A percentile compares a stretch with the other conserved stretches of the same genome.
These are phyloP conservation scores for Cerceris ruficornis DNA, from an alignment of 2,888 invertebrate genomes.

Conservation along the genomic window DNA sequence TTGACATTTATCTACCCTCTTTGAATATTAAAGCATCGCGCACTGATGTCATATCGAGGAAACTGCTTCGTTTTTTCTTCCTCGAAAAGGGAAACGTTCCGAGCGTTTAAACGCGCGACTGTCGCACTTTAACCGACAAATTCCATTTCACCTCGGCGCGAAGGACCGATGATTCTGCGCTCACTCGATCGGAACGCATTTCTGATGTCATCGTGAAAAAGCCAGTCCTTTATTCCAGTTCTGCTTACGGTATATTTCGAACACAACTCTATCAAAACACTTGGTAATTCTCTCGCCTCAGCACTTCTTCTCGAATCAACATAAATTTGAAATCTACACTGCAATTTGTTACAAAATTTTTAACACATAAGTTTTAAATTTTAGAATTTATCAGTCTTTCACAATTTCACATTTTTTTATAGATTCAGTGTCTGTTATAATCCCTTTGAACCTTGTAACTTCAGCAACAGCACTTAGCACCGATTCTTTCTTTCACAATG, in stretches of 20 bases:
- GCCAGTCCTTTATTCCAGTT: conserved; percentile 15
- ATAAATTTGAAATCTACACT: no score
- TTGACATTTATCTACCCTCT: conserved; percentile 3
- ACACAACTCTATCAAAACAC: background rate
- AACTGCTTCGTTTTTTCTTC: background rate
- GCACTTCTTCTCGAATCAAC: no score
- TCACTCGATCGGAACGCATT: conserved; percentile 11
- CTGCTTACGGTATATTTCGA: background rate
- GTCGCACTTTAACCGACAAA: background rate
- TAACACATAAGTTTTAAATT: no score
- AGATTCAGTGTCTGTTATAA: no score
- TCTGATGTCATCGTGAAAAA: conserved; percentile 31
- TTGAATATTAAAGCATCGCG: conserved; percentile 7
- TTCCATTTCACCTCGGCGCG: background rate
- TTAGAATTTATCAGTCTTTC: no score
- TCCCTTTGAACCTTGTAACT: no score
- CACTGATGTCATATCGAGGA: background rate
- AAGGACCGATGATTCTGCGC: background rate
- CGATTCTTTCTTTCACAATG: no score
- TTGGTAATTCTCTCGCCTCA: no score
- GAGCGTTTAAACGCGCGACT: background rate
- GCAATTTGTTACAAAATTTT: no score
- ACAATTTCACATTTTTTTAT: no score
- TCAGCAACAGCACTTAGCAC: no score
- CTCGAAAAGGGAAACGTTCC: background rate